Conservation (phyloP, 2,113 vertebrate genomes). For the Arizona elegans region DNA sequence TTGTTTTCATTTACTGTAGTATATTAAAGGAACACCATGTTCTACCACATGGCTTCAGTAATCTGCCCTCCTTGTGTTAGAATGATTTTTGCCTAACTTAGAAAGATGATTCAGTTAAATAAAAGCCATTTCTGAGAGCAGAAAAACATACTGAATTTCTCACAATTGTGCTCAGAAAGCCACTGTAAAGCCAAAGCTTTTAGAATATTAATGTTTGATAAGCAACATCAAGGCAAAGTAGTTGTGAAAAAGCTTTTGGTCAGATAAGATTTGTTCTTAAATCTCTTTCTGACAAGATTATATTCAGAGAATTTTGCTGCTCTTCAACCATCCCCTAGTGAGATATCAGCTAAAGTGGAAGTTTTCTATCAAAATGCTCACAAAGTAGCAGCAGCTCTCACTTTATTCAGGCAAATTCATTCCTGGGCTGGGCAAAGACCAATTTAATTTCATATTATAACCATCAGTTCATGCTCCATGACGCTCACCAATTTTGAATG, state of each 20-base stretch:
- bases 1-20: neutral
- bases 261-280: constrained; percentile 45
- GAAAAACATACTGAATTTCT: constrained; percentile 49
- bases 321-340: neutral
- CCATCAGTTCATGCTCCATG: neutral
- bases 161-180: constrained; percentile 15
- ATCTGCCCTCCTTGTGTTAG: constrained; percentile 12
- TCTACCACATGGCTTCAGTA: constrained; percentile 40
- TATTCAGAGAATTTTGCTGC: neutral
- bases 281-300: constrained; percentile 35
- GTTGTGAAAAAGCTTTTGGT: constrained; percentile 45
- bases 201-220: constrained; percentile 66
- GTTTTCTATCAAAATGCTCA: neutral
- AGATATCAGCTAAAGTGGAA: neutral
- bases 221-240: constrained; percentile 53
- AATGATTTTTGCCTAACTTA: constrained; percentile 47
- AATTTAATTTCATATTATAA: neutral
- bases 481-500: neutral
- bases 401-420: neutral
- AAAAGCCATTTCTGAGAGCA: constrained; percentile 52
- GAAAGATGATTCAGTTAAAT: constrained; percentile 44
- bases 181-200: constrained; percentile 52
- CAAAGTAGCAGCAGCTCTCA: neutral
- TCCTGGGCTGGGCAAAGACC: neutral
- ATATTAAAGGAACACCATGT: constrained; percentile 31